Evolutionary conservation across 2,888 invertebrate genomes (phyloP).

Genomic region (Noctua pronuba): DNA sequence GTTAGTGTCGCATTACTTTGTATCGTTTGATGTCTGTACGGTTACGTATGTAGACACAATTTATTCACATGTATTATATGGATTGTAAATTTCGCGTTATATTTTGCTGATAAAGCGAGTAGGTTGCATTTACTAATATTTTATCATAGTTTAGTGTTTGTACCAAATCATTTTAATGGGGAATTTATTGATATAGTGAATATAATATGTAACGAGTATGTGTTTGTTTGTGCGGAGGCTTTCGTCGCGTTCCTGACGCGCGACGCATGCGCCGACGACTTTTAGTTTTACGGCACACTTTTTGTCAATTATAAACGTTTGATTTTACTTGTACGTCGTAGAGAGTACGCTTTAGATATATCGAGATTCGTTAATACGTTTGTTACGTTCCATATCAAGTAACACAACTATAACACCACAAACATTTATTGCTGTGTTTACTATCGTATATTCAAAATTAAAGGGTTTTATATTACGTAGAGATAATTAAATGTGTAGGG

Average conservation of each 20-base stretch:
- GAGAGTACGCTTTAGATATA: constrained; percentile 76
- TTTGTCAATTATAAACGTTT: constrained; percentile 85
- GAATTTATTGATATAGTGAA: constrained; percentile 74
- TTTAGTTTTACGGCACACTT: constrained; percentile 81
- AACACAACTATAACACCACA: constrained; percentile 68
- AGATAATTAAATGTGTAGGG: constrained; percentile 80
- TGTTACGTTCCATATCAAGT: constrained; percentile 85
- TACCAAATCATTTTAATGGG: constrained; percentile 86
- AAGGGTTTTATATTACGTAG: constrained; percentile 80
- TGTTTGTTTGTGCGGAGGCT: constrained; percentile 42
- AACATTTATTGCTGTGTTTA: constrained; percentile 83
- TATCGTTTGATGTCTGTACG: constrained; percentile 64
- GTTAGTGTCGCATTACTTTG: constrained; percentile 66
- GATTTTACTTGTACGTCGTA: constrained; percentile 69
- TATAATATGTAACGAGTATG: constrained; percentile 42
- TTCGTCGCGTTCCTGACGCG: constrained; percentile 52
- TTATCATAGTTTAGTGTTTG: constrained; percentile 88
- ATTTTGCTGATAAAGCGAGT: constrained; percentile 80
- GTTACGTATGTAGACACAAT: constrained; percentile 55
- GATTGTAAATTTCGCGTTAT: constrained; percentile 86
- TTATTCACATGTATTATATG: constrained; percentile 78
- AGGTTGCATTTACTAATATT: constrained; percentile 90
- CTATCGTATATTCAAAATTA: constrained; percentile 77
- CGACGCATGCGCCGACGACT: constrained; percentile 40
- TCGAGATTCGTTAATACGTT: constrained; percentile 77